Base-by-base conservation (phyloP, 2,797 vertebrate species). In the Adrianichthys oophorus region DNA sequence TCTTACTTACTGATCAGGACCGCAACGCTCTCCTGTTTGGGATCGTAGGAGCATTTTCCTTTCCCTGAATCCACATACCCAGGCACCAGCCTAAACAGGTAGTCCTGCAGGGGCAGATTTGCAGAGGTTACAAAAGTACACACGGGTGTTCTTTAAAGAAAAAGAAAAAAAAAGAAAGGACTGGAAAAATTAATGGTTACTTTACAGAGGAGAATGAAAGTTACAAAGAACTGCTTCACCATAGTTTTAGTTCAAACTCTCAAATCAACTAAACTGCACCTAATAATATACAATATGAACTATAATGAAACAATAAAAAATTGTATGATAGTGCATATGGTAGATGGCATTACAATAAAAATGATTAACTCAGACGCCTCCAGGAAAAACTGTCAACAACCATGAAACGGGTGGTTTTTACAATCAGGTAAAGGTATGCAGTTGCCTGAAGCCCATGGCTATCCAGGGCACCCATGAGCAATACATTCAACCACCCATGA, bases 41-140 rank as follows among this genome's bases (percentile, higher is more conserved):
- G 94, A 84, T 94, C 93, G 1, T 94, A 94, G 15, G 94, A 94
- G 69, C 93, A 94, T 71, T 91, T 94, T 55, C 94, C 94, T 74
- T 93, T 94, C 70, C 94, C 94, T 0, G 93, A 94, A 58, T 94
- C 93, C 78, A 90, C 53, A 32, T 90, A 91, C 44, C 89, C 92
- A 7, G 93, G 88, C 51, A 94, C 91, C 80, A 94, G 88, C 59
- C 92, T 88, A 72, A 95, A 95, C 62, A 95, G 83, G 65, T 95
- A 95, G 78, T 95, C 94, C 94, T 94, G 72, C 57, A 68, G 56
- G 66, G 53, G 62, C 59, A 77, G 54, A 68, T 57, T 17, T 75
- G 56, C 18, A 4, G 4, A 47, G 5, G 45, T 45, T 18, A 13
- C n/a, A 45, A 7, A 45, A 18, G n/a, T 44, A 44, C 43, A 44